Evolutionary conservation across 2,113 vertebrate species (phyloP).

Genomic region (Acinonyx jubatus): DNA sequence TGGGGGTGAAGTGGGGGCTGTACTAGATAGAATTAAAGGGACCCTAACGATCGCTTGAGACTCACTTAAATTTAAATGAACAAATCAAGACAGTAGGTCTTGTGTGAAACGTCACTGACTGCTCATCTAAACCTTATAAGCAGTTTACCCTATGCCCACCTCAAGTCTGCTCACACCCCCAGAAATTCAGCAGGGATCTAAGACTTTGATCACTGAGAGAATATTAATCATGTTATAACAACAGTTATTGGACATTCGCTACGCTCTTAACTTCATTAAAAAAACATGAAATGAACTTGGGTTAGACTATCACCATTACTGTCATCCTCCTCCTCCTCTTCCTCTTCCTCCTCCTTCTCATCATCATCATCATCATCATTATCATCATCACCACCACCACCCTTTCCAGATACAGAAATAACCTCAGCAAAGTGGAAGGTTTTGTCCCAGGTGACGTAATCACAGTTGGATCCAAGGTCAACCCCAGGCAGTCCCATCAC

Average conservation of each 20-base stretch:
- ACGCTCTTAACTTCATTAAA: neutral
- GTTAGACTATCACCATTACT: neutral
- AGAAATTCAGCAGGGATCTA: neutral
- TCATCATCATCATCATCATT: neutral
- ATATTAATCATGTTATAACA: neutral
- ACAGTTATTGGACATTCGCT: neutral
- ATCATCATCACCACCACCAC: neutral
- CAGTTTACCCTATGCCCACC: neutral
- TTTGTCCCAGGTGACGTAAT: neutral
- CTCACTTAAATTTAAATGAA: neutral
- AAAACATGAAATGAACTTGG: neutral
- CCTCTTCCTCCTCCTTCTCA: too few relatives aligned
- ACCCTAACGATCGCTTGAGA: neutral
- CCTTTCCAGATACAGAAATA: neutral
- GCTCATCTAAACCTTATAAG: neutral
- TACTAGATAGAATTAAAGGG: neutral
- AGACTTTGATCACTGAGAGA: neutral
- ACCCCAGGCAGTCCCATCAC: neutral
- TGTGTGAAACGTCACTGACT: neutral
- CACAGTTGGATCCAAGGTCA: neutral
- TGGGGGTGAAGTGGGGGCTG: fast-evolving
- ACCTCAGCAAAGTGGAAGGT: neutral
- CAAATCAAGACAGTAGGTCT: neutral
- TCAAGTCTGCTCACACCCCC: neutral
- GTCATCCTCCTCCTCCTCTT: neutral